Base-by-base conservation (phyloP, 2,797 vertebrate genomes). In the Hippoglossus hippoglossus region DNA sequence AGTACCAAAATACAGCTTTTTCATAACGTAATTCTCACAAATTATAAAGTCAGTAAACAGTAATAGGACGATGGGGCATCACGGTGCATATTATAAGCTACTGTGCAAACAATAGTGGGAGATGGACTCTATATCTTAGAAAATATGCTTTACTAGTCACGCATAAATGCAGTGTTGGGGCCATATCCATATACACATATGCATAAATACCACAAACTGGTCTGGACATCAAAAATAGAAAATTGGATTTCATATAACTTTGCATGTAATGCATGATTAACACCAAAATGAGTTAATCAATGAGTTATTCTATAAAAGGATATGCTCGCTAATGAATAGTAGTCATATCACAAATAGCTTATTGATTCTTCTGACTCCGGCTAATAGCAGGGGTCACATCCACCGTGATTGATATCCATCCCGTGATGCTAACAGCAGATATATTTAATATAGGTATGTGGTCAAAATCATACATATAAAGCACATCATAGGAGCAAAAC, bases 1-100 rank as follows among this genome's bases (percentile, higher is more conserved):
- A 89, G 89, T 92, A 94, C 87, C 92, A 92, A 93, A 93, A 94
- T 94, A 93, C 91, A 92, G 81, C 69, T 93, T 91, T 83, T 82
- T 78, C 85, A 91, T 92, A 91, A 91, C 86, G 82, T 83, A 81
- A 87, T 18, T 87, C 52, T 87, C 91, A 93, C 91, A 93, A 90
- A 91, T 91, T 73, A 89, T 82, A 90, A 90, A 89, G 87, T 93
- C 82, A 87, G 83, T 87, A 81, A 89, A 91, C 82, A 79, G 77
- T 87, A 75, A 82, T 72, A 83, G 79, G 84, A 92, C 87, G 18
- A 91, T 83, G 89, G 87, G 88, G 84, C 87, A 87, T 91, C 88
- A 93, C 90, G 87, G 88, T 93, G 91, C 87, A 91, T 91, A 89
- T 89, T 78, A 88, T 79, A 92, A 90, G 91, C 90, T 93, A 92